A percentile compares a stretch with the other conserved stretches of the same genome.
phyloP scores from a whole-genome alignment of 2,888 invertebrate species.

The Lasioglossum calceatum region DNA sequence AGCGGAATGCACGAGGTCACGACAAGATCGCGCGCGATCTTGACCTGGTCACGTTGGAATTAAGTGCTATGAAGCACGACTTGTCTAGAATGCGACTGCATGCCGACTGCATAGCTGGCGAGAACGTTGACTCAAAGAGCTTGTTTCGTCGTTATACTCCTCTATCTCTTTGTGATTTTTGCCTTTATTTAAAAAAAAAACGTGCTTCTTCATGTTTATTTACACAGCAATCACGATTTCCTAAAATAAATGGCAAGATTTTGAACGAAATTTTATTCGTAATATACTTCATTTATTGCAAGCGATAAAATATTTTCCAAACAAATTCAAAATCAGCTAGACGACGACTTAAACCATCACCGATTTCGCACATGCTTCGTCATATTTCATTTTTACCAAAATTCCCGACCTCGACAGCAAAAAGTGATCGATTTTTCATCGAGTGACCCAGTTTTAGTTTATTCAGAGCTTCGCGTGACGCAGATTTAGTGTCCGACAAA shows the following conservation, averaged over 20 bases:
- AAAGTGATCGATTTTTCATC: not conserved
- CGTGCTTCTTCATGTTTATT: not conserved
- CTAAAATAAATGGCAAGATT: not conserved
- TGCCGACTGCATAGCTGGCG: constrained; percentile 45
- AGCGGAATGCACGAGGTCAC: constrained; percentile 22
- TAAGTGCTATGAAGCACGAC: constrained; percentile 73
- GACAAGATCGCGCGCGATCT: constrained; percentile 59
- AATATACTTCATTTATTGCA: not conserved
- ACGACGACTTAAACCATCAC: not conserved
- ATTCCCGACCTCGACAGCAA: not conserved
- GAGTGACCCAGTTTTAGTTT: not conserved
- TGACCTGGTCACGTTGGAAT: constrained; percentile 69
- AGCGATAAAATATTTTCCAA: not conserved
- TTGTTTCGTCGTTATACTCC: not conserved
- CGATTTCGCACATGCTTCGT: not conserved
- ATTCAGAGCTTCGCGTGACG: not conserved
- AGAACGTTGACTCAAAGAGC: constrained; percentile 27
- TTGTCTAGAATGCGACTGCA: constrained; percentile 47
- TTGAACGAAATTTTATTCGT: not conserved
- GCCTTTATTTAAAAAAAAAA: not conserved
- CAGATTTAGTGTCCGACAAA: not conserved
- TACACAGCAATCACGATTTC: not conserved
- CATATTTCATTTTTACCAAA: constrained; percentile 3
- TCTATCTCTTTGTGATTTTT: too few relatives aligned
- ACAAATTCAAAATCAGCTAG: not conserved